These are phyloP conservation scores for Ormia ochracea DNA, from an alignment of 2,888 invertebrate genomes.

Conservation along the genomic window DNA sequence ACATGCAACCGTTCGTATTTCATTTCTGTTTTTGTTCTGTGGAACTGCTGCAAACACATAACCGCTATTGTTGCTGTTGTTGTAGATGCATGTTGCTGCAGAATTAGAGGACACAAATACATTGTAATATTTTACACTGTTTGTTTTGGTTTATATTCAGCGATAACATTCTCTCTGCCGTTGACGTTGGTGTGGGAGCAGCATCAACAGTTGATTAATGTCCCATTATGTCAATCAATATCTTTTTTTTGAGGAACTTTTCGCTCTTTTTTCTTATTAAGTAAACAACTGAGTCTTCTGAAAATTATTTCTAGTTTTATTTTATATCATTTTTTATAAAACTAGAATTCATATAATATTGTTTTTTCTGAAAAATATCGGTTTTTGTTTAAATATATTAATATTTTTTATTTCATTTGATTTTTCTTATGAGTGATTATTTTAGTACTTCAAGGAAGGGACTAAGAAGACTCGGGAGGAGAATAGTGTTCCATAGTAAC, in stretches of 20 bases:
- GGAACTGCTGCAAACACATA: not conserved
- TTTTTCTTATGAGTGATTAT: too few relatives aligned
- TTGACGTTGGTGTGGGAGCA: not conserved
- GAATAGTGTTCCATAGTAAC: too few relatives aligned
- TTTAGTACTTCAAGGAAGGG: too few relatives aligned
- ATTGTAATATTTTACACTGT: slow-evolving; percentile 36
- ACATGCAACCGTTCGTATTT: not conserved
- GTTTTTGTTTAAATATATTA: too few relatives aligned
- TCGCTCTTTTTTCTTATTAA: not conserved
- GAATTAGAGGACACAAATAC: not conserved
- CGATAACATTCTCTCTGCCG: not conserved
- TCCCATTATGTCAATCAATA: slow-evolving; percentile 31
- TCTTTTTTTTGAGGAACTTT: not conserved
- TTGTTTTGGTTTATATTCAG: slow-evolving; percentile 17
- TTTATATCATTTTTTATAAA: too few relatives aligned
- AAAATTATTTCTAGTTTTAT: not conserved
- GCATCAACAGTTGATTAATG: slow-evolving; percentile 33
- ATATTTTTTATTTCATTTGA: too few relatives aligned
- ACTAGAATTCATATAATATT: too few relatives aligned
- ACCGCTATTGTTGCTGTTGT: not conserved
- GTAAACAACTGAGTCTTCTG: not conserved
- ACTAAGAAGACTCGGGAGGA: too few relatives aligned
- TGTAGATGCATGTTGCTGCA: slow-evolving; percentile 10
- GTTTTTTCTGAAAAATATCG: too few relatives aligned
- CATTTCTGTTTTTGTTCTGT: slow-evolving; percentile 12